phyloP scores from a whole-genome alignment of 2,888 invertebrate species.

The Acleris holmiana region DNA sequence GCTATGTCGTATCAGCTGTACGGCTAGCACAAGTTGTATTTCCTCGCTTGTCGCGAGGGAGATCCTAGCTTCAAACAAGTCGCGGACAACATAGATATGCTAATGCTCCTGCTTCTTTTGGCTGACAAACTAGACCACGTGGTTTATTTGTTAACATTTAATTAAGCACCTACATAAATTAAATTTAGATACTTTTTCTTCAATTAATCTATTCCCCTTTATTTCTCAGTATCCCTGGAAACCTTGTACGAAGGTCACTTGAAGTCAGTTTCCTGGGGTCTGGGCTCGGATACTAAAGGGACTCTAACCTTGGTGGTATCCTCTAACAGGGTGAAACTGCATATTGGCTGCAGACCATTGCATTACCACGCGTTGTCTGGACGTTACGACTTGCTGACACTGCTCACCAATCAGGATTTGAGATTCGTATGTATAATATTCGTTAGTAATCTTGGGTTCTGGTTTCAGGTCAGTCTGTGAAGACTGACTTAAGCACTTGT shows the following conservation, averaged over 20 bases:
- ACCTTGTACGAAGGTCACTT: conserved; percentile 84
- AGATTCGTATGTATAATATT: conserved; percentile 83
- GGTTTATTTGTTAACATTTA: too few relatives aligned
- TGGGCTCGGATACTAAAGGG: conserved; percentile 82
- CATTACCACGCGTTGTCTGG: conserved; percentile 86
- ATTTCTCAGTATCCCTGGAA: conserved; percentile 86
- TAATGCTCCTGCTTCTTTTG: too few relatives aligned
- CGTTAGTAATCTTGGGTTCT: too few relatives aligned
- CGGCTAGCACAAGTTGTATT: too few relatives aligned
- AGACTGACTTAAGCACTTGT: too few relatives aligned
- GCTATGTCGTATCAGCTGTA: too few relatives aligned
- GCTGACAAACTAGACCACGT: too few relatives aligned
- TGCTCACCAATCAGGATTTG: conserved; percentile 79
- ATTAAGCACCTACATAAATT: too few relatives aligned
- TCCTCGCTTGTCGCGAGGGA: too few relatives aligned
- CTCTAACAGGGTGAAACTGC: conserved; percentile 85
- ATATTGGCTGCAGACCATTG: conserved; percentile 86
- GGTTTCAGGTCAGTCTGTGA: too few relatives aligned
- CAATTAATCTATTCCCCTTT: conserved; percentile 5
- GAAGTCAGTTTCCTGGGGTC: conserved; percentile 85
- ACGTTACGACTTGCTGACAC: conserved; percentile 83
- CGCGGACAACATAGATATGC: too few relatives aligned
- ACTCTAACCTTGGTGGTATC: conserved; percentile 84
- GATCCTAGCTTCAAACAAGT: too few relatives aligned
- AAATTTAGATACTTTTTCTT: not conserved